phyloP scores from a whole-genome alignment of 2,797 vertebrate species.

The Scolopax bukidnonensis region DNA sequence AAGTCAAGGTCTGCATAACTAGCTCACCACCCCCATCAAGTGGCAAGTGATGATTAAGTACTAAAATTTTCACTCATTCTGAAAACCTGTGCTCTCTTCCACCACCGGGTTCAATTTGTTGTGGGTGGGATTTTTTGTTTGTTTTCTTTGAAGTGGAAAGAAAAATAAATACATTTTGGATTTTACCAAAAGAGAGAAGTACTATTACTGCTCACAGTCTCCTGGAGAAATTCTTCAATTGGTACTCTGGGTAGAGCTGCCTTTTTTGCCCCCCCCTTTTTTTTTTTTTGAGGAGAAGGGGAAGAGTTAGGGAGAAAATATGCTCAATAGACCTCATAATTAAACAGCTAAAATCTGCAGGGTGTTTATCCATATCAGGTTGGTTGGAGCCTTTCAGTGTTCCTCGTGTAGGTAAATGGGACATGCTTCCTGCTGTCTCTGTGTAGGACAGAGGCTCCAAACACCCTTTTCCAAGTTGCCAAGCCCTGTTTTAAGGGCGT shows the following conservation, averaged over 20 bases:
- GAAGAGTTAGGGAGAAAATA: background rate
- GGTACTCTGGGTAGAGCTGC: background rate
- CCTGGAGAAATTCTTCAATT: background rate
- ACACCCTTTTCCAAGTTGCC: background rate
- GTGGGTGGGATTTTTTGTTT: background rate
- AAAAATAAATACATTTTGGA: background rate
- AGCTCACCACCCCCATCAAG: slow-evolving; percentile 10
- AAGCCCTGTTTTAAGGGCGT: background rate
- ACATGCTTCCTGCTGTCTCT: background rate
- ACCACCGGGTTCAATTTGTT: background rate
- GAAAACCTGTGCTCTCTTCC: background rate
- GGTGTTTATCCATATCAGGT: background rate
- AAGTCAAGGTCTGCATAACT: background rate
- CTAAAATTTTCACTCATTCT: background rate
- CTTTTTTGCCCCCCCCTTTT: background rate
- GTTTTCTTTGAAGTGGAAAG: background rate
- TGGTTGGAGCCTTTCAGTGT: background rate
- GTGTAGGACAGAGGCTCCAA: background rate
- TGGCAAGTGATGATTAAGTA: background rate
- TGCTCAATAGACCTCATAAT: background rate
- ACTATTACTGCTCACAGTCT: background rate
- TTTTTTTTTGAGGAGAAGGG: background rate
- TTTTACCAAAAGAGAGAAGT: background rate
- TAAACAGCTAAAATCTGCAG: background rate
- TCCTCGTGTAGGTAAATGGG: background rate